Evolutionary conservation across 2,888 invertebrate species (phyloP), one percentile per base, ranked within the genome.

Genomic region (Andrena dorsata): DNA sequence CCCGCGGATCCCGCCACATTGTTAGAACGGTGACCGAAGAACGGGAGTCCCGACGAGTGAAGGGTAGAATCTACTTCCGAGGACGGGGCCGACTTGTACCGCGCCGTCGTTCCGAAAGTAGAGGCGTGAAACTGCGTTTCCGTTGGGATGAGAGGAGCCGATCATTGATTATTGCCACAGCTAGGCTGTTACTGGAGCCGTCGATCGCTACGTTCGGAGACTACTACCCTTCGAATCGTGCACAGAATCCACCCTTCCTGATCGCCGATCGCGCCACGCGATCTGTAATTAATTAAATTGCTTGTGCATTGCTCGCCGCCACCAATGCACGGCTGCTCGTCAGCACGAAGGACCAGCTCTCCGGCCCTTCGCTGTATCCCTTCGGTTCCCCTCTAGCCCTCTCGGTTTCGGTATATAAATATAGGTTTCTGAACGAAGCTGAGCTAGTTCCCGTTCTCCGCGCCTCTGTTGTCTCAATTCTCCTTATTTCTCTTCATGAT

Each of bases 161-260:
- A 56, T 56, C 56, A 10, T 56, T 56, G 56, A 56, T 23, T 30
- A 32, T 26, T 6, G 49, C 56, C 13, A 72, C 41, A 41, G 41
- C 41, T 5, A 41, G 41, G 41, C 41, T 41, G 41, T 41, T 56
- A 26, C 56, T 23, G 56, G 23, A 10, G 23, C 26, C 4, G 56
- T 26, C 13, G 23, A 56, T 16, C n/a, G 6, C 10, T 26, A 16
- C 8, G 0, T 5, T 8, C 23, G 13, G 6, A 35, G 51, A 47
- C 74, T 76, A 47, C 74, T 76, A 72, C 72, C 83, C 83, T 47
- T 66, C 83, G 78, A 77, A 71, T 83, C 83, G 83, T 63, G 53
- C 1, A 20, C 82, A 82, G 70, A 70, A 73, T 83, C 83, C 64
- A 41, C 20, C 41, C 41, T 8, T 26, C 51, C 30, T 5, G 26